These are phyloP conservation scores for Isotomurus palustris DNA, from an alignment of 2,888 invertebrate species.

Conservation along the genomic window DNA sequence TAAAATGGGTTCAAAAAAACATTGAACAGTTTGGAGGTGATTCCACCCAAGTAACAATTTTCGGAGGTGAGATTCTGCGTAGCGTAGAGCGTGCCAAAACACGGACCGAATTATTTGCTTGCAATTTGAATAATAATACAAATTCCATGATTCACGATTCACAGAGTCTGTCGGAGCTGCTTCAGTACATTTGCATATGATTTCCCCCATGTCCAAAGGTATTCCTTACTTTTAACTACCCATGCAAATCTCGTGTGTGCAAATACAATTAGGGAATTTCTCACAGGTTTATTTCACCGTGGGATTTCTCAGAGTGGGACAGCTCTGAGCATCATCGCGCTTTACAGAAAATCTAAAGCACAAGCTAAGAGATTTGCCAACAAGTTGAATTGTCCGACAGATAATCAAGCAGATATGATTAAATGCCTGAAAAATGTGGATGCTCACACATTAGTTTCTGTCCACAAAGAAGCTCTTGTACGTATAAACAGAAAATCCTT, in stretches of 20 bases:
- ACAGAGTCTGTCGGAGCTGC: constrained; percentile 19
- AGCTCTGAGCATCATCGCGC: constrained; percentile 30
- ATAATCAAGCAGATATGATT: constrained; percentile 18
- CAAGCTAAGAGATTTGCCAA: constrained; percentile 30
- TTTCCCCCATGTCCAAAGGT: constrained; percentile 27
- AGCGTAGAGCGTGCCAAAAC: neutral
- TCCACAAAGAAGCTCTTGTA: constrained; percentile 29
- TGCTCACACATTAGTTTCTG: constrained; percentile 21
- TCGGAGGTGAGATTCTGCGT: constrained; percentile 19
- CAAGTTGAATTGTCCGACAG: constrained; percentile 29
- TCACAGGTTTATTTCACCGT: constrained; percentile 31
- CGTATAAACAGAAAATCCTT: too few species aligned
- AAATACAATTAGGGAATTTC: too few species aligned
- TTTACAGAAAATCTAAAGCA: constrained; percentile 14
- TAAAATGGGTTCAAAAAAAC: constrained; percentile 27
- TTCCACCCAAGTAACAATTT: constrained; percentile 17
- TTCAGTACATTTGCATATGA: constrained; percentile 24
- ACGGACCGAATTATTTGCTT: neutral
- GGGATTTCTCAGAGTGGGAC: constrained; percentile 34
- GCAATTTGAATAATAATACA: neutral
- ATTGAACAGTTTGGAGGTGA: constrained; percentile 20
- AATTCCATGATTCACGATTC: neutral
- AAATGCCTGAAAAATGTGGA: constrained; percentile 31
- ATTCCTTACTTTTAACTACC: neutral
- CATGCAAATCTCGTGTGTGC: constrained; percentile 23